A percentile compares a stretch with the other conserved stretches of the same genome.
phyloP scores from a whole-genome alignment of 2,113 vertebrate species.

The Pleuronectes platessa region DNA sequence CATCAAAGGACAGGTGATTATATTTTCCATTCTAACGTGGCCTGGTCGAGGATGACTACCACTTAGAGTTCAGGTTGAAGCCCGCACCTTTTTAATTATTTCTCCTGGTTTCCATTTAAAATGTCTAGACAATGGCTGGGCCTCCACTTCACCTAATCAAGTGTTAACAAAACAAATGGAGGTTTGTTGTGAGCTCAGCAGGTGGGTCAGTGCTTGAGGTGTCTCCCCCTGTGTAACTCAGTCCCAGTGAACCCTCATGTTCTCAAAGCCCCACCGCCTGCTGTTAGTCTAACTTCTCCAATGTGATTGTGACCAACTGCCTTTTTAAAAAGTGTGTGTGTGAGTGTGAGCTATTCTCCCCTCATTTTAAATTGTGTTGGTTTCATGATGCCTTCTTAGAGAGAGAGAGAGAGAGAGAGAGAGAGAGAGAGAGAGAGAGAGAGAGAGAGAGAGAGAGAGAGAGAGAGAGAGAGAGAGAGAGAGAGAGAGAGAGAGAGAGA shows the following conservation, averaged over 20 bases:
- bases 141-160: conserved; percentile 13
- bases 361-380: conserved; percentile 43
- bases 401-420: too few relatives aligned
- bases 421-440: not conserved
- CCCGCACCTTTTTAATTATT: conserved; percentile 1
- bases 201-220: conserved; percentile 51
- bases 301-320: conserved; percentile 30
- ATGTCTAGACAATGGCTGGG: conserved; percentile 19
- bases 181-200: conserved; percentile 47
- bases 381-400: conserved; percentile 35
- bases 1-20: conserved; percentile 33
- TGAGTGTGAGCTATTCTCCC: conserved; percentile 16
- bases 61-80: conserved; percentile 26
- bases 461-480: not conserved
- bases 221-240: conserved; percentile 15
- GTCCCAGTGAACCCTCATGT: conserved; percentile 34
- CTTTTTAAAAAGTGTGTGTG: conserved; percentile 25
- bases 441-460: not conserved
- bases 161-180: conserved; percentile 29
- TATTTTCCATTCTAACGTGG: not conserved
- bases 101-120: not conserved
- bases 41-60: not conserved
- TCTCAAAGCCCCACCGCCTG: conserved; percentile 21
- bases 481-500: not conserved
- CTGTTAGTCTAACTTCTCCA: conserved; percentile 56